Base-by-base conservation (phyloP, 2,797 vertebrate species). In the Neosilurus hyrtlii region DNA sequence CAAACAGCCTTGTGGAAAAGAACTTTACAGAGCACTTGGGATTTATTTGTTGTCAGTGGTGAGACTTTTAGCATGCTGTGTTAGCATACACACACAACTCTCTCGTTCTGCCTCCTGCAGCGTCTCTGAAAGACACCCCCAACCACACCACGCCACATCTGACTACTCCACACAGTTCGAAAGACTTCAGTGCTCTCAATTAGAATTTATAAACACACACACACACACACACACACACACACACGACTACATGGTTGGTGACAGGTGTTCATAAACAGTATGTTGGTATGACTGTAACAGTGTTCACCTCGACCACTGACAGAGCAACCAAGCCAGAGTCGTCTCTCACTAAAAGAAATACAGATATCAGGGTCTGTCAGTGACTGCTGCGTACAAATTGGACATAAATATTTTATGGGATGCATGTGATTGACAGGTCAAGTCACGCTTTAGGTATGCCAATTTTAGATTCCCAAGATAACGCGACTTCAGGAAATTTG, bases 301-400 rank as follows among this genome's bases (percentile, higher is more conserved):
- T 20, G 54, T 43, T 12, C 7, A 30, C 51, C 49, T 71, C 15
- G 30, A 16, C 54, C 18, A 15, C 18, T 5, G 8, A 14, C 63
- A 37, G 24, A 71, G 75, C 18, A 35, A 14, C 52, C 12, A 35
- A 22, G 26, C 1, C 2, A 74, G 8, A 74, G 9, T 57, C 16
- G 18, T 1, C 16, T 74, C 57, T 52, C 16, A 9, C 57, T 54
- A 71, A 59, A 43, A 26, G n/a, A 65, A 75, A 57, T 9, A 56
- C 14, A 18, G 49, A 37, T 37, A 63, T 62, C 26, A 37, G 24
- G 9, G 24, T 20, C 81, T 78, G 35, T 49, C 63, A 7, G 9
- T 66, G 80, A 75, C 67, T 66, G 80, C 75, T 68, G 77, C 83
- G 75, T 61, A 75, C 10, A 68, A 84, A 84, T 84, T 51, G 14